phyloP scores from a whole-genome alignment of 1,140 invertebrate genomes.

The Ptiloglossa arizonensis region DNA sequence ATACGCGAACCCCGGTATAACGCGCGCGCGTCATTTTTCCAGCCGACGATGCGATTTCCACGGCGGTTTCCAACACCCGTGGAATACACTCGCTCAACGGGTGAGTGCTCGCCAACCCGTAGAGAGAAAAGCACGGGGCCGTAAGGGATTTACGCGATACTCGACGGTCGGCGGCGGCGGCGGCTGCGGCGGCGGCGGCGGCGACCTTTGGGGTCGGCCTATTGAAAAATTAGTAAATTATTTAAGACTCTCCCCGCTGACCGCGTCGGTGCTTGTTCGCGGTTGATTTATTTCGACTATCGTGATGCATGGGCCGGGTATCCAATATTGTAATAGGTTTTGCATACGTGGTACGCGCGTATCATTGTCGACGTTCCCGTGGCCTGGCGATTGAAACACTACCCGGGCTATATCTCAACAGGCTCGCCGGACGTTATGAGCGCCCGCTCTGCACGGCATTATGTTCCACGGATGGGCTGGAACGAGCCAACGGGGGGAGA shows the following conservation, averaged over 20 bases:
- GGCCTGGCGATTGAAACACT: constrained; percentile 78
- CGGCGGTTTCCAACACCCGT: constrained; percentile 49
- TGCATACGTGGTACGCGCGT: constrained; percentile 68
- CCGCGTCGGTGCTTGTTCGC: constrained; percentile 75
- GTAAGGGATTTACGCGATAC: constrained; percentile 67
- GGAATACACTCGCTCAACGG: constrained; percentile 21
- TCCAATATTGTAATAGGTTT: constrained; percentile 80
- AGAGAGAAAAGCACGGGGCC: constrained; percentile 35
- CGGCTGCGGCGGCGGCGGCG: too few relatives aligned
- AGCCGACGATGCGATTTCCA: constrained; percentile 49
- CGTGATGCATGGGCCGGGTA: constrained; percentile 78
- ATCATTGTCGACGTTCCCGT: constrained; percentile 72
- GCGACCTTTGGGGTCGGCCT: constrained; percentile 59
- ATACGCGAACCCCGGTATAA: too few relatives aligned
- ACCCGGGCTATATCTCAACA: constrained; percentile 80
- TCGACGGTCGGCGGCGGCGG: too few relatives aligned
- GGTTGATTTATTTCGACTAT: constrained; percentile 81
- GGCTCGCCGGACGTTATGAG: constrained; percentile 78
- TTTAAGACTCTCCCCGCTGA: constrained; percentile 72
- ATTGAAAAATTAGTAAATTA: constrained; percentile 78
- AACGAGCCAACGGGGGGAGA: constrained; percentile 32
- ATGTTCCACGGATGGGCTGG: constrained; percentile 64
- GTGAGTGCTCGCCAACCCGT: constrained; percentile 18
- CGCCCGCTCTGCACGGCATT: constrained; percentile 77
- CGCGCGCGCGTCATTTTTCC: constrained; percentile 35